Evolutionary conservation across 1,140 invertebrate genomes (phyloP), one percentile per base, ranked within the genome.

Genomic region (Nasonia vitripennis): DNA sequence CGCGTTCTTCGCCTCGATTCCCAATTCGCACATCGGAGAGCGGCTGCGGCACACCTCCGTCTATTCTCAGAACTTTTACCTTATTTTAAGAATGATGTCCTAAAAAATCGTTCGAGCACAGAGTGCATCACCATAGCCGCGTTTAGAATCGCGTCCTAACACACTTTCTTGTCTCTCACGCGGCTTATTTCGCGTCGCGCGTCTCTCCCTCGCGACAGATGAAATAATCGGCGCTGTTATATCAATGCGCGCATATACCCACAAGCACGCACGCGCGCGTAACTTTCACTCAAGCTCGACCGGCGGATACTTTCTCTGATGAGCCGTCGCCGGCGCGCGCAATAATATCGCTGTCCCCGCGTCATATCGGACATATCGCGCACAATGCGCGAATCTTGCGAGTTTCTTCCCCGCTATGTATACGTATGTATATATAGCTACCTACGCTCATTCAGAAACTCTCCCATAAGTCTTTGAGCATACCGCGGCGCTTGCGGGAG

Each of bases 171-270:
- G 68, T 23, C 23, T 34, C 12, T 27, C 27, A 9, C 68, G 20
- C 23, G 7, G 31, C 23, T 27, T 71, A 27, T 71, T 27, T 27
- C 27, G n/a, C 34, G 45, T 37, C 45, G 14, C 45, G 14, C 68
- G 27, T 71, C 68, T 71, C 27, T 27, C 68, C 37, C 37, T n/a
- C 55, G 20, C 31, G 73, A 41, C 73, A 45, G 73, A 75, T 75
- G 73, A 75, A 75, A 75, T 75, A 75, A 75, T 75, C 37, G 14
- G 10, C 20, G 20, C 37, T 75, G 37, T 75, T 74, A 45, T 75
- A 75, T 31, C 73, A 75, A 34, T 75, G 73, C 4, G 73, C 4
- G 20, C 10, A 45, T 45, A 45, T 45, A 9, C 10, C 6, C 7
- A 45, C 41, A 10, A 5, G 37, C 41, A 45, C 41, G 41, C 10